Evolutionary conservation across 1,140 invertebrate species (phyloP).

Genomic region (Cydia fagiglandana): DNA sequence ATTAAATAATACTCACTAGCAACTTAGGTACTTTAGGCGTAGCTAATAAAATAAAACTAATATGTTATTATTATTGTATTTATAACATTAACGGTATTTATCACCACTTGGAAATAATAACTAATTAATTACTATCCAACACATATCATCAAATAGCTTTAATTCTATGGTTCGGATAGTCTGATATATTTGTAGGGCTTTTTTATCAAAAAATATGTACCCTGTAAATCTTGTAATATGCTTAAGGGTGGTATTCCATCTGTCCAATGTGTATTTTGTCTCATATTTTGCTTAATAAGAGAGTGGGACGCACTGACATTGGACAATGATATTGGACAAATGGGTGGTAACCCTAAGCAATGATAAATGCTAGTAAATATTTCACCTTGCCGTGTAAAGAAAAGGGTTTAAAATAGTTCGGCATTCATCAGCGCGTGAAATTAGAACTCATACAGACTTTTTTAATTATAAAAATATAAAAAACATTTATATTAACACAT

Average conservation of each 20-base stretch:
- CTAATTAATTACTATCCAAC: neutral
- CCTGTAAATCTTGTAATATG: neutral
- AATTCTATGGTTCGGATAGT: neutral
- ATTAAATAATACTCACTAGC: conserved; percentile 31
- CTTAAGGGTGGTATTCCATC: no score
- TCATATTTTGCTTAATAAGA: no score
- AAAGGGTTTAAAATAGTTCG: neutral
- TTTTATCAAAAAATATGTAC: neutral
- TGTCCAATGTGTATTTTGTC: no score
- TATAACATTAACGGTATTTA: neutral
- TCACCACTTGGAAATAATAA: neutral
- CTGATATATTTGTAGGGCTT: neutral
- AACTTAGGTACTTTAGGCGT: neutral
- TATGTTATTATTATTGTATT: neutral
- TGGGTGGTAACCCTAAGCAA: neutral
- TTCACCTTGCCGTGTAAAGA: neutral
- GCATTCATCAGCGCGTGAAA: neutral
- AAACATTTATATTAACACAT: no score
- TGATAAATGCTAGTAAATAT: neutral
- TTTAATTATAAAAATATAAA: no score
- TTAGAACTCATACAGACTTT: neutral
- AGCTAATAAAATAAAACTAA: neutral
- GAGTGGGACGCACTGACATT: no score
- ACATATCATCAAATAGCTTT: neutral
- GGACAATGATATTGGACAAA: no score